Conservation (phyloP, 2,888 invertebrate species). For the Lochmaea capreae region DNA sequence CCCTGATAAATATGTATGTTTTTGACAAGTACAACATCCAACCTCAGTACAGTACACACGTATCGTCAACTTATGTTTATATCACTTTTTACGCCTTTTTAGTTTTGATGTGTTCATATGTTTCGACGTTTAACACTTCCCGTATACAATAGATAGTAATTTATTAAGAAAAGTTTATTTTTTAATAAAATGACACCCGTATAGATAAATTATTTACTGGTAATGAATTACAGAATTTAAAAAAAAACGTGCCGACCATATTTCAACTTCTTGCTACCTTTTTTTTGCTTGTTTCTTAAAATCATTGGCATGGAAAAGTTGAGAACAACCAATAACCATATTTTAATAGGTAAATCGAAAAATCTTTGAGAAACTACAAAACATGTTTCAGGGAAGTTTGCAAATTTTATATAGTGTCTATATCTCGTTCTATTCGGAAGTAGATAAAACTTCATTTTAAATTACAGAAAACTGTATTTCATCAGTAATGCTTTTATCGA, state of each 20-base stretch:
- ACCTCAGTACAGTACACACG: not conserved
- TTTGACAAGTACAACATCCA: not conserved
- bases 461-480: not conserved
- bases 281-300: too few species aligned
- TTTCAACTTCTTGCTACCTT: too few species aligned
- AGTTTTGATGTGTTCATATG: not conserved
- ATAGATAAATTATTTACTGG: too few species aligned
- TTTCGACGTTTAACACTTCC: not conserved
- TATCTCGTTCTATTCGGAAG: not conserved
- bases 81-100: not conserved
- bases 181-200: too few species aligned
- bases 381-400: not conserved
- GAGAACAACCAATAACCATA: too few species aligned
- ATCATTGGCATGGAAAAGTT: too few species aligned
- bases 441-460: not conserved
- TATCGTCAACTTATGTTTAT: not conserved
- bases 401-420: not conserved
- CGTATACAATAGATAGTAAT: not conserved
- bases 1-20: not conserved
- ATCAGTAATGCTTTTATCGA: not conserved
- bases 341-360: too few species aligned
- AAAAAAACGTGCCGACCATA: too few species aligned
- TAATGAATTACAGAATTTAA: too few species aligned
- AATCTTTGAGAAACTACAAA: too few species aligned
- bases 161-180: not conserved